Evolutionary conservation across 2,113 vertebrate genomes (phyloP), one percentile per base, ranked within the genome.

Genomic region (Piaya cayana): DNA sequence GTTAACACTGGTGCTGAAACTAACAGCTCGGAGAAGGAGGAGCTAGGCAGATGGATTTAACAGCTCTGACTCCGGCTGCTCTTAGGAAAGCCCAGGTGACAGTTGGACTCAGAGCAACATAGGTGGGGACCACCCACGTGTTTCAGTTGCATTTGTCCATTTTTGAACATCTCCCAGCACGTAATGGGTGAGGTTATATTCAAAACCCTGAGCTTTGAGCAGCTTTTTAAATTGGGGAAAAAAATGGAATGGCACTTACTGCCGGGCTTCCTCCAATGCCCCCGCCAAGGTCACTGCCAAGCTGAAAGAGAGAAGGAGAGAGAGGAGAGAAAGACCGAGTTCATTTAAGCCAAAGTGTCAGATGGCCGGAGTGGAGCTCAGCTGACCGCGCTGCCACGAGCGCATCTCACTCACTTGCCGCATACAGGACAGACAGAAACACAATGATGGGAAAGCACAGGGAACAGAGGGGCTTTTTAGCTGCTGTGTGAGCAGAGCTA

Each of bases 251-350:
- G 97, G 98, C 97, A 99, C 99, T 99, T 99, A 99, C 99, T 98
- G 99, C 99, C 98, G 99, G 99, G 98, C 99, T 99, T 98, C 99
- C 99, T 98, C 99, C 99, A 98, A 99, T 99, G 98, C 99, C 99
- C 98, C 99, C 99, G 98, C 99, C 99, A 98, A 99, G 98, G 98
- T 99, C 99, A 98, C 99, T 99, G 97, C 99, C 99, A 98, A 99
- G 99, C 99, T 99, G 98, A 96, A 99, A 98, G 96, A 98, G 97
- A 98, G 98, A 98, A 98, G 97, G 86, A 98, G 97, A 97, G 96
- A 98, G 92, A 97, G 96, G 87, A 95, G 96, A 96, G 96, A 93
- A 92, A 97, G 97, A 97, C 97, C 93, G 97, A 98, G 98, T 97
- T 98, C 95, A 98, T 97, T 97, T 95, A 77, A 97, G 94, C 97